These are phyloP conservation scores for Tribolium freemani DNA, from an alignment of 2,888 invertebrate genomes.

Conservation along the genomic window DNA sequence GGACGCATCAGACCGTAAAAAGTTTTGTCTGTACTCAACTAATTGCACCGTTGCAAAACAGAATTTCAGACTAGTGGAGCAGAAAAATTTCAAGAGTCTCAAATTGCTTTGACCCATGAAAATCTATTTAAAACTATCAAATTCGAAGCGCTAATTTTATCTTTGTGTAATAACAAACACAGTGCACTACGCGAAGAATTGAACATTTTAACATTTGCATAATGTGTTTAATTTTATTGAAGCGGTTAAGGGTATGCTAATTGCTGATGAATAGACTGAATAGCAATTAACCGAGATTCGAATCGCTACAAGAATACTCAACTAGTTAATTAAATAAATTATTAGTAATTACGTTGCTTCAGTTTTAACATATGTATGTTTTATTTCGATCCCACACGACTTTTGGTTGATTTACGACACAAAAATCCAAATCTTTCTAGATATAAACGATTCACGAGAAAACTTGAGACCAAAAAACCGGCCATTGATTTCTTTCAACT, in stretches of 20 bases:
- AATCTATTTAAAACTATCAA: too few species aligned
- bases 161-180: background rate
- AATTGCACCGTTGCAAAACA: conserved; percentile 24
- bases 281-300: background rate
- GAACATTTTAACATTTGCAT: background rate
- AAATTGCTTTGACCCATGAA: background rate
- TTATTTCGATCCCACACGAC: too few species aligned
- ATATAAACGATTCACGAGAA: too few species aligned
- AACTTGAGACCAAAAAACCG: too few species aligned
- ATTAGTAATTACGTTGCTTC: background rate
- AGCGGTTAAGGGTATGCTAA: background rate
- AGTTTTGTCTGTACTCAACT: conserved; percentile 26
- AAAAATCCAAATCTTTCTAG: too few species aligned
- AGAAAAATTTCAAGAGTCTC: background rate
- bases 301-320: background rate
- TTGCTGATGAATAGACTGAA: background rate
- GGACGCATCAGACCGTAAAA: conserved; percentile 28
- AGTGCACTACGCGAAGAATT: background rate
- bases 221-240: background rate
- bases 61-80: background rate
- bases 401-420: too few species aligned
- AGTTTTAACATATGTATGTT: background rate
- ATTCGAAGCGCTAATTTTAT: background rate
- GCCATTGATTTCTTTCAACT: too few species aligned
- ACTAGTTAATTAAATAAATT: background rate